A percentile compares a stretch with the other conserved stretches of the same genome.
Conservation (phyloP, 2,888 invertebrate genomes). For the Notodonta ziczac region DNA sequence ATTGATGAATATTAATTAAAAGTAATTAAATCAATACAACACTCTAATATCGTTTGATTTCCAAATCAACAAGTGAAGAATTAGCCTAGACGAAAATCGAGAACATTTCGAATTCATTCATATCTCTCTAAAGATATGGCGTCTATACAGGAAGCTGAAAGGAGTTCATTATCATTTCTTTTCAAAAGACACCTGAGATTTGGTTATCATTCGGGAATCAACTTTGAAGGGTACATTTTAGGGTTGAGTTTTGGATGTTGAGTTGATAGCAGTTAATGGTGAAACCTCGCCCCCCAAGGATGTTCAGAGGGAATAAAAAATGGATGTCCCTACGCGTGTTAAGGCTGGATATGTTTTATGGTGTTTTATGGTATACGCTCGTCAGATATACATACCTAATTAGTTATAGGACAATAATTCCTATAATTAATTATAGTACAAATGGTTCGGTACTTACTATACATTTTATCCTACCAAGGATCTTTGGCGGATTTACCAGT, state of each 20-base stretch:
- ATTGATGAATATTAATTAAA: no score
- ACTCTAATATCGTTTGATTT: no score
- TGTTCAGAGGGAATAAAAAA: conserved; percentile 39
- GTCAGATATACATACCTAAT: no score
- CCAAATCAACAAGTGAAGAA: no score
- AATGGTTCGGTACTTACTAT: no score
- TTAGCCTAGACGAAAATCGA: no score
- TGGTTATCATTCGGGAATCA: conserved; percentile 9
- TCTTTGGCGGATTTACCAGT: no score
- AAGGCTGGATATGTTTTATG: conserved; percentile 26
- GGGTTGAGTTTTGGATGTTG: conserved; percentile 16
- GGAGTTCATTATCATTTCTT: conserved; percentile 64
- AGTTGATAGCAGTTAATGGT: conserved; percentile 30
- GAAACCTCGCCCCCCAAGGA: conserved; percentile 27
- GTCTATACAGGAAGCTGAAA: conserved; percentile 47
- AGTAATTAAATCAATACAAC: no score
- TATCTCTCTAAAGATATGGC: conserved; percentile 45
- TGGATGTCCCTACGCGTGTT: conserved; percentile 20
- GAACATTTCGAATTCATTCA: conserved; percentile 29
- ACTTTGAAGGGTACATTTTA: not conserved
- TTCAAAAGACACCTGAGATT: conserved; percentile 60
- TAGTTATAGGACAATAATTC: no score
- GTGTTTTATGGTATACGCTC: no score
- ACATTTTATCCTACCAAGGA: no score
- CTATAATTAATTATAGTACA: no score